Base-by-base conservation (phyloP, 2,797 vertebrate genomes). In the Tolypeutes matacus region DNA sequence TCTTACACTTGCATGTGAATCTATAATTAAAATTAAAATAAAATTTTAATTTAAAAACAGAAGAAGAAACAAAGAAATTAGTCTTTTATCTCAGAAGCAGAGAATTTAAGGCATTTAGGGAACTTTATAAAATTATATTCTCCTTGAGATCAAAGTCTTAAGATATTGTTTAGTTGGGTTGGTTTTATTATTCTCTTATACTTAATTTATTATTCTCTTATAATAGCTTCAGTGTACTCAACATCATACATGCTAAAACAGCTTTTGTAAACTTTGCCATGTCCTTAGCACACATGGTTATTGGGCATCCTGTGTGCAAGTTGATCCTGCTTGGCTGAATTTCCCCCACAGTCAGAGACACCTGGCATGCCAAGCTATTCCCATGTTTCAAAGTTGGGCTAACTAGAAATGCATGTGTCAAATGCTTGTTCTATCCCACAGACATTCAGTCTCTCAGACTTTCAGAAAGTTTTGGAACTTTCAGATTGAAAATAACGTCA, bases 111-210 rank as follows among this genome's bases (percentile, higher is more conserved):
- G 12, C 11, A 39, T 70, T 84, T n/a, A 64, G 90, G 27, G 34
- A 2, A n/a, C 39, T 69, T 83, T 88, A 70, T 15, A 0, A 34
- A 78, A 90, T 70, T 70, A 29, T 34, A 53, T 89, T 78, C 85
- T 42, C n/a, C 18, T 84, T 85, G 56, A 94, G 42, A 72, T 10
- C 13, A 51, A 92, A 69, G 86, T 77, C 27, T 69, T 87, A 69
- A 92, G 21, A 34, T 29, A 75, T 21, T 7, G 15, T 29, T 23
- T 17, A 42, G 83, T 83, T 67, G 60, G 39, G 29, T 51, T 77
- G 34, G 53, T 67, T 88, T 83, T 82, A 60, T 81, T 67, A 64
- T 31, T 64, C 36, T 77, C 31, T 70, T 80, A 13, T 78, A 89
- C 70, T 80, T 91, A 83, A 67, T 51, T 42, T 42, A 0, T n/a